phyloP scores from a whole-genome alignment of 2,113 vertebrate species.

The Tiliqua scincoides region DNA sequence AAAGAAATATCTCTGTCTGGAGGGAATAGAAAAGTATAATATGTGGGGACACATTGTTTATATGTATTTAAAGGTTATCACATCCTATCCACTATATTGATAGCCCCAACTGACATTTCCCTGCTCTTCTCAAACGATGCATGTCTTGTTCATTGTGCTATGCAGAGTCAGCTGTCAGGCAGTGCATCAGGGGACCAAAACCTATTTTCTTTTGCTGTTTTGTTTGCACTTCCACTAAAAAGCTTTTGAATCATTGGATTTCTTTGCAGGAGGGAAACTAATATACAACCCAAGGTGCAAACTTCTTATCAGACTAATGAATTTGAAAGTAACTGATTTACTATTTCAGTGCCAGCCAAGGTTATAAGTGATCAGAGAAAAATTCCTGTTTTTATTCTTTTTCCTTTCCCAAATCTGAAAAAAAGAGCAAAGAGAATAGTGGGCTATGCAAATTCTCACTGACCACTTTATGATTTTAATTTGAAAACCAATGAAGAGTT shows the following conservation, averaged over 20 bases:
- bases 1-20: constrained; percentile 52
- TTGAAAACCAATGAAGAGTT: constrained; percentile 47
- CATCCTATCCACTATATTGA: constrained; percentile 64
- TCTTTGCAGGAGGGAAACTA: constrained; percentile 60
- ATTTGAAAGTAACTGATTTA: constrained; percentile 37
- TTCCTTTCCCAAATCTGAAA: constrained; percentile 22
- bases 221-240: constrained; percentile 67
- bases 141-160: constrained; percentile 69
- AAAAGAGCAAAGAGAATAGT: neutral
- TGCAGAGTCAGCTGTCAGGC: constrained; percentile 65
- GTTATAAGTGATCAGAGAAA: neutral
- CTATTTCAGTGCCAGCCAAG: constrained; percentile 15
- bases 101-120: constrained; percentile 66
- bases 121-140: constrained; percentile 66
- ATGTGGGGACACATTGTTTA: constrained; percentile 70
- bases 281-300: constrained; percentile 36
- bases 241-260: constrained; percentile 61
- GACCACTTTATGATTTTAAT: constrained; percentile 38
- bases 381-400: constrained; percentile 2
- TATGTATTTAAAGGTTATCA: constrained; percentile 73
- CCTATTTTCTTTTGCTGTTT: constrained; percentile 63
- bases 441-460: neutral
- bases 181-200: constrained; percentile 62
- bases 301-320: constrained; percentile 31
- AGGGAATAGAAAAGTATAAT: constrained; percentile 61